Percentiles rank a stretch among this genome's conserved stretches.
Evolutionary conservation across 2,888 invertebrate species (phyloP).

Genomic region (Ormyrus pomaceus): DNA sequence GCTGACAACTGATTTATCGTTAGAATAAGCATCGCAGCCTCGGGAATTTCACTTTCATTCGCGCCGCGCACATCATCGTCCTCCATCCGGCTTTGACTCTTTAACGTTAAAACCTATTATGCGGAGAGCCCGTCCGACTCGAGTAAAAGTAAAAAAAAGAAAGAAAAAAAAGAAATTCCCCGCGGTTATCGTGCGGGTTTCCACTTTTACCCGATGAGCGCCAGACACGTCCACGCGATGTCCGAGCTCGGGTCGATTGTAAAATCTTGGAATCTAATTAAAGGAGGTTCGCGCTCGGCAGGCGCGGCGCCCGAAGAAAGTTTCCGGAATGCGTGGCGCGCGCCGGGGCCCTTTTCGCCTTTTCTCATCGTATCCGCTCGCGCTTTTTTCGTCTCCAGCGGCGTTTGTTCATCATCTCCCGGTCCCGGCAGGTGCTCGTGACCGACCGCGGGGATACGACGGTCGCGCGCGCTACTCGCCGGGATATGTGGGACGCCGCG

Average conservation of each 20-base stretch:
- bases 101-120: background rate
- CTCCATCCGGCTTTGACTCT: background rate
- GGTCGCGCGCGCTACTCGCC: too few relatives aligned
- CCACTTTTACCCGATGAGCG: conserved; percentile 21
- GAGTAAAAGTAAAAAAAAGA: background rate
- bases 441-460: too few relatives aligned
- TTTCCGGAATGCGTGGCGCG: conserved; percentile 2
- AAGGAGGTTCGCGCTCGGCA: background rate
- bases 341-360: too few relatives aligned
- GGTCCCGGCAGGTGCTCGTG: too few relatives aligned
- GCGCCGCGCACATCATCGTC: background rate
- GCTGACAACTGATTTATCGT: too few relatives aligned
- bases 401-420: too few relatives aligned
- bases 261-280: conserved; percentile 20
- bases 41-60: too few relatives aligned
- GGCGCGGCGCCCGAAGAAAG: background rate
- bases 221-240: background rate
- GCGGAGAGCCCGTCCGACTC: background rate
- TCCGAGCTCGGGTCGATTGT: conserved; percentile 12
- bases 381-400: background rate
- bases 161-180: conserved; percentile 8
- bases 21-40: too few relatives aligned
- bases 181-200: conserved; percentile 8
- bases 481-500: too few relatives aligned
- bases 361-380: too few relatives aligned